These are phyloP conservation scores for Metopia argyrocephala DNA, from an alignment of 2,888 invertebrate species.

Conservation along the genomic window DNA sequence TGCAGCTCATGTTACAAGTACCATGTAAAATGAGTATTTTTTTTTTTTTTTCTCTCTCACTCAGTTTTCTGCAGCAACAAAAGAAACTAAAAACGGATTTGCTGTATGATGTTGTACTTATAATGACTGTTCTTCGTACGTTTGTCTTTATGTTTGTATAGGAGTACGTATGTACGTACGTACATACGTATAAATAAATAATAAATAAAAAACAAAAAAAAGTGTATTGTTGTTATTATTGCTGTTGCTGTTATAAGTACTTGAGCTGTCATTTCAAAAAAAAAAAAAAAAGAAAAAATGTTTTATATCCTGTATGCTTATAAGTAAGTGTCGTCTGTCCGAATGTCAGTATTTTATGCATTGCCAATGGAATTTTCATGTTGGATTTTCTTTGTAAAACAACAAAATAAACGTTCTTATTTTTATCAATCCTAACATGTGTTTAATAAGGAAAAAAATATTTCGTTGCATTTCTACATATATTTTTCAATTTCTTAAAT, in stretches of 20 bases:
- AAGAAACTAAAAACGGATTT: background rate
- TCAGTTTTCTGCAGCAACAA: background rate
- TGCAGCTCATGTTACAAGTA: constrained; percentile 71
- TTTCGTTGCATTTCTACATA: too few species aligned
- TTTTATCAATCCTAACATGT: too few species aligned
- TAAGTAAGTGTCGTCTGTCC: background rate
- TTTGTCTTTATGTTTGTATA: too few species aligned
- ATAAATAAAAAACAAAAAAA: background rate
- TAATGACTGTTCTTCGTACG: too few species aligned
- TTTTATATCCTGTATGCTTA: constrained; percentile 51
- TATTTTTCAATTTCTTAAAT: too few species aligned
- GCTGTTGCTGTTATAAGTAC: constrained; percentile 27
- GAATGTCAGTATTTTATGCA: background rate
- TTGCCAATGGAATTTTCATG: background rate
- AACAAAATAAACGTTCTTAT: too few species aligned
- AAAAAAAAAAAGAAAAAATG: too few species aligned
- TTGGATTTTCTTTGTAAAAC: too few species aligned
- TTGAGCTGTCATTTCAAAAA: constrained; percentile 59
- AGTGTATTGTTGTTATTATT: background rate
- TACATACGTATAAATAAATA: background rate
- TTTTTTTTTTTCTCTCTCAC: too few species aligned
- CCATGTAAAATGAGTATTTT: constrained; percentile 32
- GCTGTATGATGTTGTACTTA: too few species aligned
- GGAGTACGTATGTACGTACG: background rate
- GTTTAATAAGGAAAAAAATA: too few species aligned